A percentile compares a stretch with the other conserved stretches of the same genome.
Evolutionary conservation across 2,888 invertebrate genomes (phyloP).

Genomic region (Leucophora obtusa): DNA sequence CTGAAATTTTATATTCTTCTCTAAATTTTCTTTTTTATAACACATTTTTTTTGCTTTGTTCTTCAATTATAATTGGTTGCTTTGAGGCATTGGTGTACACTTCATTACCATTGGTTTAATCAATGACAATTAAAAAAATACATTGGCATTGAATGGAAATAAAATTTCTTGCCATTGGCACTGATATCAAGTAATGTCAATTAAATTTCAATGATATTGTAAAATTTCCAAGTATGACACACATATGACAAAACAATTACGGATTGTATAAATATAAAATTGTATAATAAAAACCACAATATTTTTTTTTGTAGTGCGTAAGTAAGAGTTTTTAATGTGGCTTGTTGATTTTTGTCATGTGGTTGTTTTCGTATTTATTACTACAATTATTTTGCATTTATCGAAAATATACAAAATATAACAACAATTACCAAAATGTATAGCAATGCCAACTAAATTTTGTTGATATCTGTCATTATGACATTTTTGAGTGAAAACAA

Average conservation of each 20-base stretch:
- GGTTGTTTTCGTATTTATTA: constrained; percentile 8
- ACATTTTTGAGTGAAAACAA: constrained; percentile 25
- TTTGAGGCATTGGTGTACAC: too few relatives aligned
- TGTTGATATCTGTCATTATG: constrained; percentile 23
- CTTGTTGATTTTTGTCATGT: constrained; percentile 44
- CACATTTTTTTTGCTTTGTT: too few relatives aligned
- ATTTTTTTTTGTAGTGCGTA: constrained; percentile 45
- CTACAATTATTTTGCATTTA: constrained; percentile 14
- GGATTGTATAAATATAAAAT: constrained; percentile 30
- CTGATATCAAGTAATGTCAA: too few relatives aligned
- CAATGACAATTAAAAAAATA: too few relatives aligned
- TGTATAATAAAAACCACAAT: constrained; percentile 30
- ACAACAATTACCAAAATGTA: constrained; percentile 31
- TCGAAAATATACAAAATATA: constrained; percentile 24
- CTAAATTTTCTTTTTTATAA: too few relatives aligned
- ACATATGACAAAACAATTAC: constrained; percentile 31
- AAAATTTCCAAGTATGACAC: too few relatives aligned
- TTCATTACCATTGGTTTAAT: too few relatives aligned
- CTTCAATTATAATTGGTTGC: too few relatives aligned
- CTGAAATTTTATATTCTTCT: too few relatives aligned
- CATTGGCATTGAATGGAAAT: too few relatives aligned
- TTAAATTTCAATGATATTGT: too few relatives aligned
- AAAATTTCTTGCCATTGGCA: too few relatives aligned
- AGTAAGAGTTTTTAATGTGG: constrained; percentile 34
- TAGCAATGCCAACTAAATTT: constrained; percentile 23